Conservation (phyloP, 2,888 invertebrate species). For the Agapostemon virescens region DNA sequence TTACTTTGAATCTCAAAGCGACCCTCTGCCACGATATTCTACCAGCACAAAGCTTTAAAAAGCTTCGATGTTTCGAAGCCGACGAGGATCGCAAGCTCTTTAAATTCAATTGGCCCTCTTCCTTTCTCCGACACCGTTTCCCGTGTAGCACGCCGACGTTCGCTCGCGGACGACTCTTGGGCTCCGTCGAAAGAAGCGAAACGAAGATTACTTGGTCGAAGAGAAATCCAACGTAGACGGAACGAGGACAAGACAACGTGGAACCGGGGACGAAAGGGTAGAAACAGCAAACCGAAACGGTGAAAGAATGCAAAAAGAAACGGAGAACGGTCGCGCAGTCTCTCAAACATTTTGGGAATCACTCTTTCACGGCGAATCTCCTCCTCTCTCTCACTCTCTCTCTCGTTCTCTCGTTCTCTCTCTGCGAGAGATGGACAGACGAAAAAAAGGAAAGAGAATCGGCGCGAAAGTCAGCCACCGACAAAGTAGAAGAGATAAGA, state of each 20-base stretch:
- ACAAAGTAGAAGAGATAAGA: slow-evolving; percentile 25
- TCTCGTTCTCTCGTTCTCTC: background rate
- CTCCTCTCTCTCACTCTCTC: background rate
- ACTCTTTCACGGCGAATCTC: slow-evolving; percentile 26
- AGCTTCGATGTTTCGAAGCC: background rate
- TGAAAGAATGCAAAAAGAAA: background rate
- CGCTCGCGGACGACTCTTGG: slow-evolving; percentile 38
- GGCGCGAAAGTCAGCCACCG: slow-evolving; percentile 48
- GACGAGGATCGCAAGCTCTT: slow-evolving; percentile 13
- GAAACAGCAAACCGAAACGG: background rate
- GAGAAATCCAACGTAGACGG: slow-evolving; percentile 14
- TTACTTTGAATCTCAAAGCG: background rate
- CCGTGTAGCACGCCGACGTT: background rate
- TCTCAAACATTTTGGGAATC: slow-evolving; percentile 59
- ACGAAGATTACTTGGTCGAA: slow-evolving; percentile 37
- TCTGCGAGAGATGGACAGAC: slow-evolving; percentile 23
- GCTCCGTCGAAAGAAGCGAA: slow-evolving; percentile 61
- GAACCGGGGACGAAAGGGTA: slow-evolving; percentile 8
- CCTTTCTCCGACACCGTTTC: slow-evolving; percentile 28
- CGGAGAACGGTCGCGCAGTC: slow-evolving; percentile 14
- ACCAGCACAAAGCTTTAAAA: background rate
- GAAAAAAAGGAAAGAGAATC: slow-evolving; percentile 39
- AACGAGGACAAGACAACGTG: background rate
- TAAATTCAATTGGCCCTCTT: slow-evolving; percentile 48
- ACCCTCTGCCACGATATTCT: background rate